A percentile compares a stretch with the other conserved stretches of the same genome.
These are phyloP conservation scores for Leucophenga montana DNA, from an alignment of 2,888 invertebrate genomes.

Conservation along the genomic window DNA sequence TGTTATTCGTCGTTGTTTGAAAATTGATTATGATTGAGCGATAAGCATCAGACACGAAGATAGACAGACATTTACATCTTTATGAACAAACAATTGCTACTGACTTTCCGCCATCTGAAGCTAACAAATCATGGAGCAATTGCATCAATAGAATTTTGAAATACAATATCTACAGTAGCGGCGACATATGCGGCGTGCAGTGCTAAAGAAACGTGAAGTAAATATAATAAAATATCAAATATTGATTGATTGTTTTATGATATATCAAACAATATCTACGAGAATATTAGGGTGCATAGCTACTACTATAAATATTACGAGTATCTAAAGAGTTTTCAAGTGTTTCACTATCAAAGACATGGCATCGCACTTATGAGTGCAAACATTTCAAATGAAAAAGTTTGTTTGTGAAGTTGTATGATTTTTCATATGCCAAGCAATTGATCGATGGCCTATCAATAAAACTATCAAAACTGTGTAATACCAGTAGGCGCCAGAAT, in stretches of 20 bases:
- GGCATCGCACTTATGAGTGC: not conserved
- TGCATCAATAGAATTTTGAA: too few relatives aligned
- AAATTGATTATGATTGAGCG: slow-evolving; percentile 21
- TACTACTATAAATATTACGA: too few relatives aligned
- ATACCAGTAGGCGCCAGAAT: slow-evolving; percentile 59
- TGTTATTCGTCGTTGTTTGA: slow-evolving; percentile 14
- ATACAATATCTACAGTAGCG: too few relatives aligned
- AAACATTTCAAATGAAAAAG: too few relatives aligned
- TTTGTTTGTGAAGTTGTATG: too few relatives aligned
- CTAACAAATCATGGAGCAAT: too few relatives aligned
- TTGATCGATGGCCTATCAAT: slow-evolving; percentile 54
- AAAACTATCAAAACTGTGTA: slow-evolving; percentile 55
- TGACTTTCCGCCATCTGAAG: too few relatives aligned
- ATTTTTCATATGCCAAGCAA: too few relatives aligned
- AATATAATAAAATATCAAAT: slow-evolving; percentile 15
- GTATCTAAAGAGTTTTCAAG: slow-evolving; percentile 7
- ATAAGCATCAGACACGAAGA: slow-evolving; percentile 9
- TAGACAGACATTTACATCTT: too few relatives aligned
- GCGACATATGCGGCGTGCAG: too few relatives aligned
- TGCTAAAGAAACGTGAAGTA: too few relatives aligned
- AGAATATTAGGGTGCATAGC: not conserved
- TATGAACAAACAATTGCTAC: too few relatives aligned
- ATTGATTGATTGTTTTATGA: slow-evolving; percentile 25
- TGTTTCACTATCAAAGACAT: slow-evolving; percentile 6
- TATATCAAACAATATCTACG: slow-evolving; percentile 1